phyloP scores from a whole-genome alignment of 2,888 invertebrate genomes.

The Leucoma salicis region DNA sequence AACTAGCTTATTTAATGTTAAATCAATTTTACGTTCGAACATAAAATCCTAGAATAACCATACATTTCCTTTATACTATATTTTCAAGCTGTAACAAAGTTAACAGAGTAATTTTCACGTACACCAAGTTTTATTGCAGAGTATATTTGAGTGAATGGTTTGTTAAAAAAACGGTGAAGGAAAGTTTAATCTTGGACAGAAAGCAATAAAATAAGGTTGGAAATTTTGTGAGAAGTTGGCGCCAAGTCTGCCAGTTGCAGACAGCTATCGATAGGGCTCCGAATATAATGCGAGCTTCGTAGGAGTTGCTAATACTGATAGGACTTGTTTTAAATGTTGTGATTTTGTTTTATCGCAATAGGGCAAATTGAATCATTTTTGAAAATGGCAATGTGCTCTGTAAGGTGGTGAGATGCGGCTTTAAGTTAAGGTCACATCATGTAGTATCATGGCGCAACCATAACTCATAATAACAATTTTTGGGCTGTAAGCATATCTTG shows the following conservation, averaged over 20 bases:
- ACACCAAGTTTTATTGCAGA: conserved; percentile 45
- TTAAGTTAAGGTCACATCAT: no score
- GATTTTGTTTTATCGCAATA: no score
- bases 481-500: no score
- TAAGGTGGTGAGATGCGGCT: no score
- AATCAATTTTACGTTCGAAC: neutral
- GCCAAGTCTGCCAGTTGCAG: conserved; percentile 76
- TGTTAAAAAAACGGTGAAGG: conserved; percentile 57
- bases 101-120: conserved; percentile 22
- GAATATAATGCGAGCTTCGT: conserved; percentile 37
- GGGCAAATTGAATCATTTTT: no score
- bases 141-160: conserved; percentile 52
- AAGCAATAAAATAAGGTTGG: conserved; percentile 78
- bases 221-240: conserved; percentile 74
- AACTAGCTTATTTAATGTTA: neutral
- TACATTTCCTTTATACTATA: neutral
- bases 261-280: conserved; percentile 78
- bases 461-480: no score
- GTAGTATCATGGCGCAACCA: no score
- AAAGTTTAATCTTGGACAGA: conserved; percentile 76
- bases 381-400: no score
- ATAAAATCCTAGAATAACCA: neutral
- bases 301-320: conserved; percentile 45
- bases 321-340: no score
- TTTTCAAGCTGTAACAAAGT: conserved; percentile 15